Conservation (phyloP, 2,888 invertebrate species). For the Tetragonisca angustula region DNA sequence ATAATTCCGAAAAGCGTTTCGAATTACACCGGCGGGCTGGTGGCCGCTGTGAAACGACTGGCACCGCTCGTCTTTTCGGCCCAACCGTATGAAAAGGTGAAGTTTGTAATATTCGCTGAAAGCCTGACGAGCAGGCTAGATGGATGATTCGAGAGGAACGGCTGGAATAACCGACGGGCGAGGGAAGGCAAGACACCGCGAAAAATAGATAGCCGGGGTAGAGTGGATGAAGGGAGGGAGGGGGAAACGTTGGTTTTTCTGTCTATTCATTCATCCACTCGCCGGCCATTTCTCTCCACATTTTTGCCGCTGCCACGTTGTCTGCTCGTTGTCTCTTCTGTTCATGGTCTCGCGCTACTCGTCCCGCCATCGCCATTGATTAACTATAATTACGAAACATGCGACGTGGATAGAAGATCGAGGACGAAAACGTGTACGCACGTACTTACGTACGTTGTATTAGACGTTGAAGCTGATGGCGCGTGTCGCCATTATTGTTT, state of each 20-base stretch:
- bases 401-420: slow-evolving; percentile 18
- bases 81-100: slow-evolving; percentile 70
- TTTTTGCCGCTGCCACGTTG: slow-evolving; percentile 23
- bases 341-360: neutral
- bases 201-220: slow-evolving; percentile 32
- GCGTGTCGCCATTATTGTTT: neutral
- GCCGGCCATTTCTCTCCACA: slow-evolving; percentile 8
- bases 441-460: no score
- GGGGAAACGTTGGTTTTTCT: slow-evolving; percentile 45
- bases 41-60: neutral
- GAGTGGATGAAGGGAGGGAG: slow-evolving; percentile 30
- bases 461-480: no score
- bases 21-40: neutral
- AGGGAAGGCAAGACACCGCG: slow-evolving; percentile 42
- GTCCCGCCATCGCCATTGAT: slow-evolving; percentile 3
- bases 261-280: slow-evolving; percentile 49
- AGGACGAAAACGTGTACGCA: neutral
- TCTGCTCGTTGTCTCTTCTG: neutral
- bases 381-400: slow-evolving; percentile 19
- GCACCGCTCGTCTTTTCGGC: slow-evolving; percentile 43
- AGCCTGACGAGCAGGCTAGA: slow-evolving; percentile 65
- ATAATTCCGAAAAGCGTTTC: neutral
- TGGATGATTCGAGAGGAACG: slow-evolving; percentile 68
- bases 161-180: slow-evolving; percentile 48
- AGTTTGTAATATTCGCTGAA: slow-evolving; percentile 71